Conservation (phyloP, 2,888 invertebrate species). For the Fissipunctia ypsillon region DNA sequence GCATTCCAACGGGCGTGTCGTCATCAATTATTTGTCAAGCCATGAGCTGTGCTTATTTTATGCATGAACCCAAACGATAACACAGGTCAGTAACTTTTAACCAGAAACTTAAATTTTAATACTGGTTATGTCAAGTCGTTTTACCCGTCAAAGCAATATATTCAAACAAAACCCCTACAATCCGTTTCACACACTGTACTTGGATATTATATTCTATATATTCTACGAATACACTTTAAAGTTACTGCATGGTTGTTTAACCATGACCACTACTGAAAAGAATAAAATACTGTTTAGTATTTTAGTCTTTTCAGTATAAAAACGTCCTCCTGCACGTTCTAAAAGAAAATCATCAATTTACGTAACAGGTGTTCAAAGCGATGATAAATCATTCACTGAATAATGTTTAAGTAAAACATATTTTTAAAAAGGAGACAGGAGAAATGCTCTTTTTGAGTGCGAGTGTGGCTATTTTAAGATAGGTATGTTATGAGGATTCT, state of each 20-base stretch:
- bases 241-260: background rate
- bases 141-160: background rate
- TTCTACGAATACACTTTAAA: background rate
- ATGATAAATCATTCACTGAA: constrained; percentile 64
- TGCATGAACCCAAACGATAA: constrained; percentile 64
- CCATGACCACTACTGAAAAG: too few species aligned
- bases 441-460: constrained; percentile 71
- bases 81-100: constrained; percentile 63
- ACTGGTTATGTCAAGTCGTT: constrained; percentile 12
- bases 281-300: too few species aligned
- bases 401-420: constrained; percentile 54
- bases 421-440: constrained; percentile 65
- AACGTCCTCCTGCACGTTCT: constrained; percentile 29
- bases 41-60: constrained; percentile 65
- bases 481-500: constrained; percentile 80
- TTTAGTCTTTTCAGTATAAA: constrained; percentile 13
- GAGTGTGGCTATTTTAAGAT: constrained; percentile 82
- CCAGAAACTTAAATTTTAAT: constrained; percentile 28
- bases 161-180: background rate
- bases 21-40: constrained; percentile 85
- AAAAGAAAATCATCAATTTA: constrained; percentile 55
- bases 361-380: constrained; percentile 66
- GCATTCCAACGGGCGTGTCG: constrained; percentile 82
- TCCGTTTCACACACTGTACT: constrained; percentile 4
- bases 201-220: background rate